Evolutionary conservation across 2,797 vertebrate genomes (phyloP).

Genomic region (Tragelaphus oryx): DNA sequence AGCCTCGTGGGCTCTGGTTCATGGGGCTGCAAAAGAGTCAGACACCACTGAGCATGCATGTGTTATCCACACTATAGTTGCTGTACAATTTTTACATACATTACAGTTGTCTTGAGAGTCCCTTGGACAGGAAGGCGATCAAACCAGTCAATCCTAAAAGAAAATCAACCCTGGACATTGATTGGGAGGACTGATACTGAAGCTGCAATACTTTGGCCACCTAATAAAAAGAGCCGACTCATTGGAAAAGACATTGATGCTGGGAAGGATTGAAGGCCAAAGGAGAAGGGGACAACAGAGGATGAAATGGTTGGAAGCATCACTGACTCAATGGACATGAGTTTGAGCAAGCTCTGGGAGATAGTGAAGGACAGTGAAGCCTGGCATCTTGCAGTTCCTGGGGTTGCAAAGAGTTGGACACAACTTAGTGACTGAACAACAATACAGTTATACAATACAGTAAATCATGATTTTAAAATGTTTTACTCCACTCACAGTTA

Average conservation of each 20-base stretch:
- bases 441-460: background rate
- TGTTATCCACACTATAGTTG: background rate
- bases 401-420: background rate
- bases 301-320: background rate
- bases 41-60: background rate
- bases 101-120: background rate
- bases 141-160: background rate
- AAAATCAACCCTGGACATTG: background rate
- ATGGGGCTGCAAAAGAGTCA: background rate
- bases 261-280: background rate
- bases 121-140: background rate
- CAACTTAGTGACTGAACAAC: background rate
- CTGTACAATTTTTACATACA: background rate
- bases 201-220: background rate
- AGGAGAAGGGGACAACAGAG: background rate
- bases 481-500: too few species aligned
- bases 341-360: background rate
- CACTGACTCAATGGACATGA: background rate
- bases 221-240: fast-evolving
- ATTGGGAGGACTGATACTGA: background rate
- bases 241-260: background rate
- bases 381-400: background rate
- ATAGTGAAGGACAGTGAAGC: background rate
- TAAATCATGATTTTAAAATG: background rate
- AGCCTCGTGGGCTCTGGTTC: background rate